phyloP scores from a whole-genome alignment of 2,113 vertebrate genomes.

The Galeopterus variegatus region DNA sequence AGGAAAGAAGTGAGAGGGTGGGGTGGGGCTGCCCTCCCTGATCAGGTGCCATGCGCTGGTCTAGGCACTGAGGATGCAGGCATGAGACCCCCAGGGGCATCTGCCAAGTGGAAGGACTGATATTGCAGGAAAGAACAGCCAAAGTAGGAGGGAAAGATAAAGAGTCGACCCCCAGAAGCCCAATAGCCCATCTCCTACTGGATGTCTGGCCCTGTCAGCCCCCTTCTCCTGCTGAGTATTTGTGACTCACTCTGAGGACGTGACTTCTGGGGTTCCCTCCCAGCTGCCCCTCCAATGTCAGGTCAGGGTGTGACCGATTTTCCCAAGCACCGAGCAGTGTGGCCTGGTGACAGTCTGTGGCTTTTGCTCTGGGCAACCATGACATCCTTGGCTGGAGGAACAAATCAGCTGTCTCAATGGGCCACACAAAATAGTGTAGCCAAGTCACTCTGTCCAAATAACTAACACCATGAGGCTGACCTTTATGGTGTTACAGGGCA shows the following conservation, averaged over 20 bases:
- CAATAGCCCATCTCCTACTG: rapidly evolving
- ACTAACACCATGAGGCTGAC: too few relatives aligned
- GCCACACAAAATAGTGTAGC: background rate
- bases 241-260: background rate
- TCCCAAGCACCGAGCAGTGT: background rate
- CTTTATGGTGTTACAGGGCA: background rate
- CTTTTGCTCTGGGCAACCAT: background rate
- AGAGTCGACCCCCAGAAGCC: background rate
- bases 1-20: background rate
- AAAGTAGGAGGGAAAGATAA: rapidly evolving
- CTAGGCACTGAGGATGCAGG: too few relatives aligned
- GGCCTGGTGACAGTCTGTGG: background rate
- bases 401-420: background rate
- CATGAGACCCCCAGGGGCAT: background rate
- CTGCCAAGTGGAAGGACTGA: background rate
- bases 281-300: background rate
- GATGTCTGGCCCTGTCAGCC: background rate
- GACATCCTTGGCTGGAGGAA: background rate
- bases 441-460: background rate
- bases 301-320: background rate
- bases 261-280: background rate
- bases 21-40: background rate
- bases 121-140: rapidly evolving
- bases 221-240: background rate
- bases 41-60: too few relatives aligned